Base-by-base conservation (phyloP, 2,797 vertebrate species). In the Danio aesculapii region DNA sequence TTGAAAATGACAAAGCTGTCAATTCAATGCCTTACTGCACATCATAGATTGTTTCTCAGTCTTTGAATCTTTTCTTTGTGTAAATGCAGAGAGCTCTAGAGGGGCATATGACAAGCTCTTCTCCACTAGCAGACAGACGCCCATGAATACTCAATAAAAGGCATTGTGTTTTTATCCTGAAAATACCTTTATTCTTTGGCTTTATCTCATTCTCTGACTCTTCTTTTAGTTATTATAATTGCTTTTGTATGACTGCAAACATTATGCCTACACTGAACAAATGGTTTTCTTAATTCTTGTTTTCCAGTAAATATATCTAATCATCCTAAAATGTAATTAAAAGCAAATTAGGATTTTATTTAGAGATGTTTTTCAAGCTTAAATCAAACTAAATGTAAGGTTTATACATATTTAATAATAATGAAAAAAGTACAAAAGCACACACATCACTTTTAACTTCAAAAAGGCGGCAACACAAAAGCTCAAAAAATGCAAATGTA, bases 91-190 rank as follows among this genome's bases (percentile, higher is more conserved):
- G 13, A 39, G 5, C 16, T 64, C 19, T 21, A 58, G 19, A 58
- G 43, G 19, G 53, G 55, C 44, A 19, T 57, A 43, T 21, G 44
- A 78, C 44, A 77, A 68, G 21, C 21, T 59, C 16, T 19, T 68
- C 79, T 44, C 52, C 67, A 58, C 61, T 72, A 43, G 50, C 58
- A 81, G 72, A 62, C 50, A 19, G 58, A 77, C 57, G 44, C 68
- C 84, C 64, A 85, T 84, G 83, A 80, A 88, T 82, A 88, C 88
- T 83, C 73, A 86, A 61, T 79, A 84, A 85, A 61, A 44, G 76
- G 10, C 10, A 73, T 68, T 68, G 69, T 85, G 62, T 83, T 47
- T 50, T 75, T 84, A 84, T 83, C 57, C 30, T 58, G 39, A 84
- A 67, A 58, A 87, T 73, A 58, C 84, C 80, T 72, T 64, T 83